Percentiles rank a stretch among this genome's conserved stretches.
phyloP scores from a whole-genome alignment of 2,888 invertebrate genomes.

The Amiota minor region DNA sequence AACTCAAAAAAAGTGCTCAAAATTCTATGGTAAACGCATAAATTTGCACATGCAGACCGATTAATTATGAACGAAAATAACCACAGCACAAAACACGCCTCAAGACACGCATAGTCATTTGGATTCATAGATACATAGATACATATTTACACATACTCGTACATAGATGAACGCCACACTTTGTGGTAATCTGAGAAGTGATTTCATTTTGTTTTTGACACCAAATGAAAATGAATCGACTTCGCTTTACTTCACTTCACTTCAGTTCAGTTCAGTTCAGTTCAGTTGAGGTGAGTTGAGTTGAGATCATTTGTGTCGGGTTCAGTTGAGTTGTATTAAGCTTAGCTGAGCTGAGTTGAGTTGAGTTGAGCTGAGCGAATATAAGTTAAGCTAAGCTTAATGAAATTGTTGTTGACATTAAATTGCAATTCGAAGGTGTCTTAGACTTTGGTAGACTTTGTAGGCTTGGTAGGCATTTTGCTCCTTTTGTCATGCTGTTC shows the following conservation, averaged over 20 bases:
- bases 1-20: slow-evolving; percentile 54
- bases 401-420: slow-evolving; percentile 22
- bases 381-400: neutral
- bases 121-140: no score
- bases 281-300: no score
- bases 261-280: no score
- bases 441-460: neutral
- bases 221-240: no score
- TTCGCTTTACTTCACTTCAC: no score
- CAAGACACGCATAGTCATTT: no score
- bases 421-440: slow-evolving; percentile 6
- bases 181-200: slow-evolving; percentile 16
- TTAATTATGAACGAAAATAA: slow-evolving; percentile 53
- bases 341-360: no score
- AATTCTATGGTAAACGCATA: slow-evolving; percentile 60
- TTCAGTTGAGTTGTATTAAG: no score
- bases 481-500: neutral
- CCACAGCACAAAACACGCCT: no score
- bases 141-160: neutral
- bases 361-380: no score
- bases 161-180: neutral
- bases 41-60: slow-evolving; percentile 58
- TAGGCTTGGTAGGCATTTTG: neutral
- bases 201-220: no score
- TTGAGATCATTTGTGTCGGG: no score